Evolutionary conservation across 2,113 vertebrate species (phyloP).

Genomic region (Mirounga angustirostris): DNA sequence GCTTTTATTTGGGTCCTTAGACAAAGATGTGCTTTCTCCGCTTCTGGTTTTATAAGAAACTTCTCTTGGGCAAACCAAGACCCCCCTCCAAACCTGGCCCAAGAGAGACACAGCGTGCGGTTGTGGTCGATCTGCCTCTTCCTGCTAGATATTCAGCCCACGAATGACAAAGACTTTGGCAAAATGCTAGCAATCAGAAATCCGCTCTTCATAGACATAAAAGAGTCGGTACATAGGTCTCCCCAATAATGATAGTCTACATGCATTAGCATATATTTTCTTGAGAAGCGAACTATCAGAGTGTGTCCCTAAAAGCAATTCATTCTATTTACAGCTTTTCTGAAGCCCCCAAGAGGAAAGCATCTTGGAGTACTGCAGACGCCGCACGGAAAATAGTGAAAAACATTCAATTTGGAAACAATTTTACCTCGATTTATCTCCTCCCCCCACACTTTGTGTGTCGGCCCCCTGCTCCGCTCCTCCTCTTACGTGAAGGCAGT

Average conservation of each 20-base stretch:
- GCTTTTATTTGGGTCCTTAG: not conserved
- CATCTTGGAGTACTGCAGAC: slow-evolving; percentile 82
- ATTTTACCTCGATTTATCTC: slow-evolving; percentile 75
- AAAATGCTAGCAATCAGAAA: slow-evolving; percentile 80
- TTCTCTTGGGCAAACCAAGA: slow-evolving; percentile 16
- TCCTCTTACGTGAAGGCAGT: not conserved
- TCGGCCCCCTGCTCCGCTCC: not conserved
- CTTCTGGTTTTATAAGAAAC: slow-evolving; percentile 4
- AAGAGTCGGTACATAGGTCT: slow-evolving; percentile 73
- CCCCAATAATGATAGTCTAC: slow-evolving; percentile 80
- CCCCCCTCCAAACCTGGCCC: not conserved
- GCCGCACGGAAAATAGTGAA: slow-evolving; percentile 80
- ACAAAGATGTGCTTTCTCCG: slow-evolving; percentile 26
- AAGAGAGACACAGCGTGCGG: not conserved
- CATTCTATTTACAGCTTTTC: slow-evolving; percentile 87
- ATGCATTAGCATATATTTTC: slow-evolving; percentile 87
- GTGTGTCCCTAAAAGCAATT: slow-evolving; percentile 85
- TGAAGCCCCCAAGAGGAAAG: slow-evolving; percentile 84
- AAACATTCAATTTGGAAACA: slow-evolving; percentile 85
- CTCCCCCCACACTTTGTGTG: not conserved
- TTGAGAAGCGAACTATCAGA: slow-evolving; percentile 81
- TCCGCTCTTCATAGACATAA: slow-evolving; percentile 76
- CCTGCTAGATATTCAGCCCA: slow-evolving; percentile 68
- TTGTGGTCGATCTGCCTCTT: not conserved
- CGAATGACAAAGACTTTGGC: slow-evolving; percentile 68